Conservation (phyloP, 2,888 invertebrate genomes). For the Troglohyphantes excavatus region DNA sequence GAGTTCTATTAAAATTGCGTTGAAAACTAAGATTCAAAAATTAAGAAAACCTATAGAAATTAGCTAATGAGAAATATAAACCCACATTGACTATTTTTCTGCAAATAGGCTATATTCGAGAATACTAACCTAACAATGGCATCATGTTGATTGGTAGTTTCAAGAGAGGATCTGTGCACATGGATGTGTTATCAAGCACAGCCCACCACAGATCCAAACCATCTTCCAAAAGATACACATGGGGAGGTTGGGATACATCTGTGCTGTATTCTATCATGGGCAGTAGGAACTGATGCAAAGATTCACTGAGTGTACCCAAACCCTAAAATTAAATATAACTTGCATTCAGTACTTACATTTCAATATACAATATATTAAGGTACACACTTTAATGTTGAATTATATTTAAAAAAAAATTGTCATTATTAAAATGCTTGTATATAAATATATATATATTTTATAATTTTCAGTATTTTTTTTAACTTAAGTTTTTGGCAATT, state of each 20-base stretch:
- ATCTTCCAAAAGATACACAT: conserved; percentile 95
- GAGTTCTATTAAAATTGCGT: no score
- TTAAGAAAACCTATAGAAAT: no score
- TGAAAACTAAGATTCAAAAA: no score
- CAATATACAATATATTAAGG: no score
- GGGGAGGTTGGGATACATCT: conserved; percentile 89
- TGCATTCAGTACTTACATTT: no score
- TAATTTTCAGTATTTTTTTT: no score
- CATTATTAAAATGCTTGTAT: no score
- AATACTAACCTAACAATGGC: conserved; percentile 87
- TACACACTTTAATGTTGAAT: no score
- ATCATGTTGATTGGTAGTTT: conserved; percentile 89
- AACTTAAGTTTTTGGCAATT: no score
- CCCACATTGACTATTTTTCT: not conserved
- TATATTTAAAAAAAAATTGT: no score
- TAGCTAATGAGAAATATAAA: not conserved
- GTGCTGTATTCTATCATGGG: conserved; percentile 89
- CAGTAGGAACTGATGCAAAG: conserved; percentile 85
- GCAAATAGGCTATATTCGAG: not conserved
- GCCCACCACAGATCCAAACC: conserved; percentile 95
- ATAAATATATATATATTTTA: no score
- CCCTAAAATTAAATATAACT: conserved; percentile 82
- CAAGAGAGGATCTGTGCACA: conserved; percentile 85
- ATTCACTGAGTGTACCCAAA: conserved; percentile 84
- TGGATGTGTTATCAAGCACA: conserved; percentile 89